Conservation (phyloP, 2,113 vertebrate species). For the Rhagologus leucostigma region DNA sequence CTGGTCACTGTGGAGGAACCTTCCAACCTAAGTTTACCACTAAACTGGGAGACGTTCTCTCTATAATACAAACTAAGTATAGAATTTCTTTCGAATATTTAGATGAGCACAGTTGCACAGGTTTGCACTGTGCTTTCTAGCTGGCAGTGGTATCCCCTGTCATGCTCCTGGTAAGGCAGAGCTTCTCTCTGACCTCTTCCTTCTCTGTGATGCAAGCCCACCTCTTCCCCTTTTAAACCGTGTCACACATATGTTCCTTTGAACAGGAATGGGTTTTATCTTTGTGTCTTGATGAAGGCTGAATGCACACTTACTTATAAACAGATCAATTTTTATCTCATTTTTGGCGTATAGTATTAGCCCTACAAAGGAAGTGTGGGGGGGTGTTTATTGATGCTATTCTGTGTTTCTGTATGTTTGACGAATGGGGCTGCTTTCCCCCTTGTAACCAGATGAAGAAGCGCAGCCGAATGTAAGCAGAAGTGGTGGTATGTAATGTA, state of each 20-base stretch:
- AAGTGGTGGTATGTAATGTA: not conserved
- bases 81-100: not conserved
- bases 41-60: not conserved
- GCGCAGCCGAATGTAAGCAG: not conserved
- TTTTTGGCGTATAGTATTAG: not conserved
- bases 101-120: not conserved
- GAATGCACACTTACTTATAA: not conserved
- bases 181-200: not conserved
- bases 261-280: not conserved
- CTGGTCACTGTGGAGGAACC: not conserved
- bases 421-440: not conserved
- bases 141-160: not conserved
- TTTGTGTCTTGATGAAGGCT: not conserved
- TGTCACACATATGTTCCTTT: not conserved
- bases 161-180: not conserved
- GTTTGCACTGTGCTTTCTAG: not conserved
- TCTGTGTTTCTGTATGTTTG: not conserved
- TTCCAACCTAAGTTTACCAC: not conserved
- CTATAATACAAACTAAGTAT: not conserved
- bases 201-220: not conserved
- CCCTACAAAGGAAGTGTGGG: not conserved
- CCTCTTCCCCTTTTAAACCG: not conserved
- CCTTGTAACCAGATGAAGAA: not conserved
- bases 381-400: not conserved
- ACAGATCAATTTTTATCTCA: not conserved